Percentiles rank a stretch among this genome's conserved stretches.
These are phyloP conservation scores for Ophion ellenae DNA, from an alignment of 2,888 invertebrate species.

Conservation along the genomic window DNA sequence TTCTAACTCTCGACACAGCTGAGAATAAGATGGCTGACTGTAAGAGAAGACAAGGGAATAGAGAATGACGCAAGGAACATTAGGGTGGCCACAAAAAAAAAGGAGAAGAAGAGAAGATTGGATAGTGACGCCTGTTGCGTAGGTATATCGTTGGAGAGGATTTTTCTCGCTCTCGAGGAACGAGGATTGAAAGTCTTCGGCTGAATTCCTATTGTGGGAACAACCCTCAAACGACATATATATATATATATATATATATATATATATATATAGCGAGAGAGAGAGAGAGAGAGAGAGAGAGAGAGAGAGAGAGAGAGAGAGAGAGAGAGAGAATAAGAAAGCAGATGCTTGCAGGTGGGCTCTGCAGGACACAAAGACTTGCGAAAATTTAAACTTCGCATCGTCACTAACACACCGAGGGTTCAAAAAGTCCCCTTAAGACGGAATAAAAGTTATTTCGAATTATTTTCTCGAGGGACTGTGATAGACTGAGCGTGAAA, in stretches of 20 bases:
- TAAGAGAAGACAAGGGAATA: slow-evolving; percentile 18
- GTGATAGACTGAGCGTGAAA: too few species aligned
- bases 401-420: background rate
- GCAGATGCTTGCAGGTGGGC: slow-evolving; percentile 1
- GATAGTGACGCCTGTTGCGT: slow-evolving; percentile 16
- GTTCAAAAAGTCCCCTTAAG: too few species aligned
- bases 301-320: too few species aligned
- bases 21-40: slow-evolving; percentile 5
- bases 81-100: slow-evolving; percentile 15
- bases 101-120: slow-evolving; percentile 2
- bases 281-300: too few species aligned
- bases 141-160: slow-evolving; percentile 21
- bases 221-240: slow-evolving; percentile 9
- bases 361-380: background rate
- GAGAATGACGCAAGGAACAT: slow-evolving; percentile 26
- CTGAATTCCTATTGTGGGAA: slow-evolving; percentile 31
- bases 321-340: slow-evolving; percentile 4
- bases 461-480: too few species aligned
- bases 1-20: slow-evolving; percentile 11
- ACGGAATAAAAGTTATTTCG: too few species aligned
- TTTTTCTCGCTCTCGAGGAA: slow-evolving; percentile 8
- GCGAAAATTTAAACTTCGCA: slow-evolving; percentile 10
- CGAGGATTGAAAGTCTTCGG: slow-evolving; percentile 21
- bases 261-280: too few species aligned
- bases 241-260: background rate